Conservation (phyloP, 2,113 vertebrate species). For the Zonotrichia leucophrys region DNA sequence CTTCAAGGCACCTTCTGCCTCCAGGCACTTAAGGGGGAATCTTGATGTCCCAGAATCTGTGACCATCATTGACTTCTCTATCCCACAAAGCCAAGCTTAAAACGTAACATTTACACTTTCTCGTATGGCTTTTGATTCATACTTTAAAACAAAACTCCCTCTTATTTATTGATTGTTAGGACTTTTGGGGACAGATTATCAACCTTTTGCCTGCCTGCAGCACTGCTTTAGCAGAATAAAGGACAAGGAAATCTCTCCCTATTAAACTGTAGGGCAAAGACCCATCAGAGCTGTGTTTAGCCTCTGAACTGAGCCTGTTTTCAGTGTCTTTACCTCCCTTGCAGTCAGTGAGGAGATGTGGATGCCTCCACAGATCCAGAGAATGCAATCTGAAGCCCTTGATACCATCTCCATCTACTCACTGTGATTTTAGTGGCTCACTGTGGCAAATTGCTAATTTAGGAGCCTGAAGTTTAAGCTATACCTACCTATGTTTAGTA, state of each 20-base stretch:
- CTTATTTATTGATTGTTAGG: slow-evolving; percentile 5
- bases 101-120: neutral
- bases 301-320: neutral
- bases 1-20: slow-evolving; percentile 9
- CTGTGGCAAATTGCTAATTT: neutral
- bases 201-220: neutral
- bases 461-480: neutral
- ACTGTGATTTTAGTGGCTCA: neutral
- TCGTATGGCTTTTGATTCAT: neutral
- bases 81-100: slow-evolving; percentile 5
- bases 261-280: neutral
- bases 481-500: neutral
- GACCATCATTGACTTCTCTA: neutral
- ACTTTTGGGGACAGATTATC: neutral
- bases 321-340: neutral
- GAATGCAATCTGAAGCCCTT: neutral
- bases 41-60: neutral
- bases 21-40: neutral
- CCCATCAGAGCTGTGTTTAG: neutral
- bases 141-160: neutral
- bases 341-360: neutral
- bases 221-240: neutral
- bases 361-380: neutral
- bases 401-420: neutral
- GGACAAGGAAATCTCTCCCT: neutral